These are phyloP conservation scores for Cyclura pinguis DNA, from an alignment of 2,797 vertebrate genomes.

Conservation along the genomic window DNA sequence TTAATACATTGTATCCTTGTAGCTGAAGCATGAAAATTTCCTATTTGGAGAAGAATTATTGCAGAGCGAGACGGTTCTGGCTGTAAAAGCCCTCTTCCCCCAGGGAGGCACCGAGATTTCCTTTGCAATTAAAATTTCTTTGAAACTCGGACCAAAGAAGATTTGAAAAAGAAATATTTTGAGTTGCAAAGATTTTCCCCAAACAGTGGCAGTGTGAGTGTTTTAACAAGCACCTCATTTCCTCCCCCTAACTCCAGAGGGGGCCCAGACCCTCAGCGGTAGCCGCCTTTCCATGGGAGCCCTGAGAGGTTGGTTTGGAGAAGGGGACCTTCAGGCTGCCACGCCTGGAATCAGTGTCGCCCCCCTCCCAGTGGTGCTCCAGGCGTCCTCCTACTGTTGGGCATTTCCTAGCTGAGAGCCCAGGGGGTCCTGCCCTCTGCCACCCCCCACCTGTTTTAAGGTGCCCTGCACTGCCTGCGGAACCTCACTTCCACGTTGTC, in stretches of 20 bases:
- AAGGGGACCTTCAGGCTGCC: no score
- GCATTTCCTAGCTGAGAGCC: no score
- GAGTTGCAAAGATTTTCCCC: conserved; percentile 73
- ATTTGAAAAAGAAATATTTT: conserved; percentile 74
- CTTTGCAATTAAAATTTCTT: conserved; percentile 86
- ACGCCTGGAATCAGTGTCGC: no score
- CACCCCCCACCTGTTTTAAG: no score
- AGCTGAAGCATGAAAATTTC: conserved; percentile 78
- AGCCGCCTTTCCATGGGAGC: conserved; percentile 31
- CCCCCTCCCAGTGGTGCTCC: no score
- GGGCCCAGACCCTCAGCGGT: neutral
- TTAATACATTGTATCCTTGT: conserved; percentile 67
- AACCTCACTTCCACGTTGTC: no score
- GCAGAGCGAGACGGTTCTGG: conserved; percentile 73
- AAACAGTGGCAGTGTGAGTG: conserved; percentile 67
- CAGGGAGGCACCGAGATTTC: conserved; percentile 79
- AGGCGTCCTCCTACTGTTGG: no score
- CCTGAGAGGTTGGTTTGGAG: conserved; percentile 38
- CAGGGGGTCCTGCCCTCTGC: no score
- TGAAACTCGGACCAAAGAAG: conserved; percentile 81
- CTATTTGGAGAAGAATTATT: conserved; percentile 76
- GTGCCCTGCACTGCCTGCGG: no score
- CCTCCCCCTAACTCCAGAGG: conserved; percentile 43
- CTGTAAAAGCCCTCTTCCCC: conserved; percentile 75
- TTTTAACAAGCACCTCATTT: conserved; percentile 68